These are phyloP conservation scores for Dendronephthya gigantea DNA, from an alignment of 64 coral and sea anemone genomes.

Conservation along the genomic window DNA sequence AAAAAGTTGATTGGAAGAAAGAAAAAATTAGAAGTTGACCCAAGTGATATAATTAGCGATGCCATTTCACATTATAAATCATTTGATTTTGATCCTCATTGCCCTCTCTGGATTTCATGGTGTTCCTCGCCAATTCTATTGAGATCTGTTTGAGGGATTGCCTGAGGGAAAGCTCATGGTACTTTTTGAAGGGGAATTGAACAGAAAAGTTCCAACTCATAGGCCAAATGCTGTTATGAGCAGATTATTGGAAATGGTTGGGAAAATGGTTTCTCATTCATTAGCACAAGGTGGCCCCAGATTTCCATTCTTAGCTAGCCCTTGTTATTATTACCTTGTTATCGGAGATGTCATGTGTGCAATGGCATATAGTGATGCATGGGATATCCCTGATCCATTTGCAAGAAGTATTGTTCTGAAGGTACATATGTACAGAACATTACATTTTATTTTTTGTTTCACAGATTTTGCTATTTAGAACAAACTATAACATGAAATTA, in stretches of 20 bases:
- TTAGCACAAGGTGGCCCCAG: slow-evolving; percentile 34
- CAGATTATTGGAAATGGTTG: slow-evolving; percentile 35
- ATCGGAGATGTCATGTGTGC: slow-evolving; percentile 48
- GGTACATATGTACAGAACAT: too few relatives aligned
- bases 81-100: not conserved
- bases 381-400: slow-evolving; percentile 39
- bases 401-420: slow-evolving; percentile 24
- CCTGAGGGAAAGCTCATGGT: not conserved
- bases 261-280: slow-evolving; percentile 44
- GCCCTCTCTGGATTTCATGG: not conserved
- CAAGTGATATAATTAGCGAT: slow-evolving; percentile 21
- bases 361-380: slow-evolving; percentile 33
- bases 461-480: too few relatives aligned
- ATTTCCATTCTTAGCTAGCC: slow-evolving; percentile 27
- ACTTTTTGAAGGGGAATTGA: slow-evolving; percentile 13
- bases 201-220: slow-evolving; percentile 7
- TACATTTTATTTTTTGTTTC: too few relatives aligned
- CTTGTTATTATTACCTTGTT: slow-evolving; percentile 37
- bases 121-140: slow-evolving; percentile 28
- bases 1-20: slow-evolving; percentile 1
- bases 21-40: slow-evolving; percentile 28
- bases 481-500: too few relatives aligned
- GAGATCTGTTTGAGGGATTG: slow-evolving; percentile 1
- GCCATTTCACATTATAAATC: not conserved
- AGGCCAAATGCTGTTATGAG: slow-evolving; percentile 32